Percentiles rank a stretch among this genome's conserved stretches.
These are phyloP conservation scores for Cephus rjabovi DNA, from an alignment of 2,888 invertebrate genomes.

Conservation along the genomic window DNA sequence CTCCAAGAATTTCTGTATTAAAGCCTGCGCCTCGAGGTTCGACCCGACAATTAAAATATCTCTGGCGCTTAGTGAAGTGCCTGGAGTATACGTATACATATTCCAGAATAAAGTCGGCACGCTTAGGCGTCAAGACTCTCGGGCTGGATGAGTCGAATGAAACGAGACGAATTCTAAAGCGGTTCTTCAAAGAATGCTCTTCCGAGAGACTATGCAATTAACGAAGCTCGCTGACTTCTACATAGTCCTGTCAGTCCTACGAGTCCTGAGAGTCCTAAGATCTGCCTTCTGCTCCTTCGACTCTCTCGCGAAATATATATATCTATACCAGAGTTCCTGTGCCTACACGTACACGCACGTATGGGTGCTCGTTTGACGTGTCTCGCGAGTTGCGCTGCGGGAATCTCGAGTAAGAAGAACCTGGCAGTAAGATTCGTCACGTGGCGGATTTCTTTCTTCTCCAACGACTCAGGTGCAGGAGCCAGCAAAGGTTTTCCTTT, in stretches of 20 bases:
- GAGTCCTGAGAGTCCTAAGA: not conserved
- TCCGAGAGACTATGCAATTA: too few species aligned
- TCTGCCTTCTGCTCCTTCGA: too few species aligned
- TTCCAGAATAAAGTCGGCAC: too few species aligned
- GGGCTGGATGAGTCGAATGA: conserved; percentile 32
- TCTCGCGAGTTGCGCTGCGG: not conserved
- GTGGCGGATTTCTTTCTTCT: too few species aligned
- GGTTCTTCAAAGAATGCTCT: conserved; percentile 47
- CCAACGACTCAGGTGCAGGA: too few species aligned
- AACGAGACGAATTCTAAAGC: conserved; percentile 42
- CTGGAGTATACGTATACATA: not conserved
- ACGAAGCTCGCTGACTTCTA: not conserved
- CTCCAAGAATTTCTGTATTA: conserved; percentile 53
- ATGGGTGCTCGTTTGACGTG: not conserved
- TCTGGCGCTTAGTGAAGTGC: conserved; percentile 33
- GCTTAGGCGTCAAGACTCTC: too few species aligned
- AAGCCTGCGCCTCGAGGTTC: conserved; percentile 43
- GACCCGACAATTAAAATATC: conserved; percentile 62
- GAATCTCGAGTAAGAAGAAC: not conserved
- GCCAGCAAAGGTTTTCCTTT: too few species aligned
- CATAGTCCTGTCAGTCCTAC: not conserved
- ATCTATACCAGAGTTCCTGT: too few species aligned
- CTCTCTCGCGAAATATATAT: too few species aligned
- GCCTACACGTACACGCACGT: too few species aligned
- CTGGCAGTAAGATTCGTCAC: not conserved